phyloP scores from a whole-genome alignment of 2,888 invertebrate genomes.

The Nemoura dubitans region DNA sequence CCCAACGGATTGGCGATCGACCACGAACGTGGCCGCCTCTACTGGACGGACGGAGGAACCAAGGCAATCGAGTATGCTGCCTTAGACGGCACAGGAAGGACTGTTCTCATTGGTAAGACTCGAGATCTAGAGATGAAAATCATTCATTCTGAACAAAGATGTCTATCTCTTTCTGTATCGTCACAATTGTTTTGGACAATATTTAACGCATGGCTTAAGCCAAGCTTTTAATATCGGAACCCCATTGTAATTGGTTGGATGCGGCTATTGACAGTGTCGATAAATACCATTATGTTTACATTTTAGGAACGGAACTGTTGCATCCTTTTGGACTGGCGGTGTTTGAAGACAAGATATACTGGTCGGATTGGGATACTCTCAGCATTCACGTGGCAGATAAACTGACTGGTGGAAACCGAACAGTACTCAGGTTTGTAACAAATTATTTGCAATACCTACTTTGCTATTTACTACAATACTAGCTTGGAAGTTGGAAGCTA shows the following conservation, averaged over 20 bases:
- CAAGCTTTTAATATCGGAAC: too few relatives aligned
- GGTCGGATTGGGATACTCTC: slow-evolving; percentile 86
- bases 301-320: slow-evolving; percentile 68
- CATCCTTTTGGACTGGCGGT: slow-evolving; percentile 87
- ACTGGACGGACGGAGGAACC: slow-evolving; percentile 88
- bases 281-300: not conserved
- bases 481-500: not conserved
- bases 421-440: slow-evolving; percentile 65
- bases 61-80: slow-evolving; percentile 82
- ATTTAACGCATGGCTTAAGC: too few relatives aligned
- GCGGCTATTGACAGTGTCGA: too few relatives aligned
- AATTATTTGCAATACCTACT: not conserved
- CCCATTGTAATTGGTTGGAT: too few relatives aligned
- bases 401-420: slow-evolving; percentile 72
- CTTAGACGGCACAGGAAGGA: slow-evolving; percentile 78
- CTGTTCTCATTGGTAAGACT: slow-evolving; percentile 69
- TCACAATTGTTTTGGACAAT: too few relatives aligned
- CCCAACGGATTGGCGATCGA: slow-evolving; percentile 90
- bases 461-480: too few relatives aligned
- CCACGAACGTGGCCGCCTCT: slow-evolving; percentile 73
- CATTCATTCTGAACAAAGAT: too few relatives aligned
- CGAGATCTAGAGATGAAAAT: too few relatives aligned
- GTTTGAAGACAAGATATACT: slow-evolving; percentile 79
- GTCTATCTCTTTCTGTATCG: not conserved
- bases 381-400: slow-evolving; percentile 84